Conservation (phyloP, 2,797 vertebrate species). For the Staurois parvus region DNA sequence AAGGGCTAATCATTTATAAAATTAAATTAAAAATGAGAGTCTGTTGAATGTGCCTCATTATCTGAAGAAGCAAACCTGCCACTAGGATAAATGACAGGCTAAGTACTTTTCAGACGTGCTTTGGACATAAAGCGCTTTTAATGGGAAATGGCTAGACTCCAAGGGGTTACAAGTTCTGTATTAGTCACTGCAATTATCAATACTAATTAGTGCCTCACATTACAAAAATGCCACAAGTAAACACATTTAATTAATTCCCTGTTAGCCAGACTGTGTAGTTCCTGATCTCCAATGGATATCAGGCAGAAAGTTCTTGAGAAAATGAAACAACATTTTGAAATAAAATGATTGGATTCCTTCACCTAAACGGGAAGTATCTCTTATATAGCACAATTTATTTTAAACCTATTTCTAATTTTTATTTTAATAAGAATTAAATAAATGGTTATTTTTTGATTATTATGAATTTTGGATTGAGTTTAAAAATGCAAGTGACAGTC, state of each 20-base stretch:
- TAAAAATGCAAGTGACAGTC: neutral
- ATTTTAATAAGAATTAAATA: neutral
- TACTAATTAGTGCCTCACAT: slow-evolving; percentile 62
- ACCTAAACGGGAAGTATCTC: neutral
- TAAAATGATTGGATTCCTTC: neutral
- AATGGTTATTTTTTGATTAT: neutral
- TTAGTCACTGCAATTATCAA: slow-evolving; percentile 63
- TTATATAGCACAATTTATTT: neutral
- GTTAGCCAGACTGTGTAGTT: slow-evolving; percentile 49
- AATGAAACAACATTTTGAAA: slow-evolving; percentile 4
- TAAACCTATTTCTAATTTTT: neutral
- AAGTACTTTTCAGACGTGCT: slow-evolving; percentile 46
- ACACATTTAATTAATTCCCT: slow-evolving; percentile 63
- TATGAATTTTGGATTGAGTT: neutral
- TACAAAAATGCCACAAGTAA: slow-evolving; percentile 61
- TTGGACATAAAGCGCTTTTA: slow-evolving; percentile 55
- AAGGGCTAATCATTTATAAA: slow-evolving; percentile 1
- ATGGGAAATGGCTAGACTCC: slow-evolving; percentile 59
- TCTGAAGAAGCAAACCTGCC: slow-evolving; percentile 35
- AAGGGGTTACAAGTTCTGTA: slow-evolving; percentile 58
- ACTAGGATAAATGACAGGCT: slow-evolving; percentile 53
- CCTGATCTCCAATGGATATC: slow-evolving; percentile 45
- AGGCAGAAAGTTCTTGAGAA: slow-evolving; percentile 36
- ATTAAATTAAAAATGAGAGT: neutral
- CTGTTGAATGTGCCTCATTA: slow-evolving; percentile 16